Evolutionary conservation across 2,888 invertebrate genomes (phyloP), one percentile per base, ranked within the genome.

Genomic region (Pristionchus japonicus): DNA sequence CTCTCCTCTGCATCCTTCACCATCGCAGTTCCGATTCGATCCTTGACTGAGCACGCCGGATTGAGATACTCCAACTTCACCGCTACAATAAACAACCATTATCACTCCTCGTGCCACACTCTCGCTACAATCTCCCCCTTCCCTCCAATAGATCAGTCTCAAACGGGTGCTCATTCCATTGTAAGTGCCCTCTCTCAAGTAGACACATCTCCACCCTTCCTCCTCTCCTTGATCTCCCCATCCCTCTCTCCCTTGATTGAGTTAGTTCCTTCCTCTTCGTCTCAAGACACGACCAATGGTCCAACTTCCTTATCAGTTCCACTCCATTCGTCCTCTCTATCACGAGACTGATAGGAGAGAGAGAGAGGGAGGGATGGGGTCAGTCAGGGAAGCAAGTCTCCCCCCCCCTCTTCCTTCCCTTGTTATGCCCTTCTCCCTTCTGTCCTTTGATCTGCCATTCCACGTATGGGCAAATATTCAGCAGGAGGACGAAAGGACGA

Each of bases 21-120:
- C 94, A 94, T 94, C 15, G 93, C 92, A 86, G 87, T 91, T 49
- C 94, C 94, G 49, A 94, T 94, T 49, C 94, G 92, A 88, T 94
- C 94, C 87, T 94, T 94, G 37, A 94, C 92, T 31, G 93, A 93
- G 57, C 92, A 92, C 0, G 93, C 94, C 11, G 94, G 94, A 88
- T 93, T 93, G 86, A 93, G 74, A 88, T 92, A 94, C 86, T 94
- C 94, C 40, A 94, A 74, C 90, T 94, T 94, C 2, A 90, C 94
- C 15, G 93, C 93, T 93, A 85, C 86, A 92, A 91, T 40, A 11
- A 27, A 82, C 70, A 34, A 11, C 47, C n/a, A 47, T 80, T 27
- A 80, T 47, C 47, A 6, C 77, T 47, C 49, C 23, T 27, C 27
- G 11, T 77, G 11, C 23, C 77, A 31, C 77, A 43, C 77, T 40